These are phyloP conservation scores for Heteractis magnifica DNA, from an alignment of 92 coral and sea anemone species.

Conservation along the genomic window DNA sequence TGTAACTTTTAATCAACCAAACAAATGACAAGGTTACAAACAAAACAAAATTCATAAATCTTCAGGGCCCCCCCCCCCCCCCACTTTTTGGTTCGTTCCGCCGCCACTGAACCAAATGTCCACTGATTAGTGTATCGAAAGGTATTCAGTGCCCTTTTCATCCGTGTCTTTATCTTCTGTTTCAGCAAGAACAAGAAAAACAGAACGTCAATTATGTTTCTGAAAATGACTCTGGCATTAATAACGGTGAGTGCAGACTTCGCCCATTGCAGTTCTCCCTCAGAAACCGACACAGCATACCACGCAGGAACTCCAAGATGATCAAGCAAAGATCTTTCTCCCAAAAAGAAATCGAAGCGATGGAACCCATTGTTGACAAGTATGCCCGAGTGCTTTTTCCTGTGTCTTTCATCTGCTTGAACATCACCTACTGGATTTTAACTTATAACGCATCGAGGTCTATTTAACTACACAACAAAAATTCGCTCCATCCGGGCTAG, in stretches of 20 bases:
- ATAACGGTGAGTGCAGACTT: slow-evolving; percentile 35
- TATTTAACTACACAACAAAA: not conserved
- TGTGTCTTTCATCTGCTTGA: slow-evolving; percentile 63
- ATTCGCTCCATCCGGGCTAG: too few relatives aligned
- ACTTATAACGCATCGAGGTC: slow-evolving; percentile 47
- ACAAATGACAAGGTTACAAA: too few relatives aligned
- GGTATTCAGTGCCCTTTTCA: not conserved
- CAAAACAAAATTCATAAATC: too few relatives aligned
- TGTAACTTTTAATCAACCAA: too few relatives aligned
- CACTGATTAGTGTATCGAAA: not conserved
- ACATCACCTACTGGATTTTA: slow-evolving; percentile 67
- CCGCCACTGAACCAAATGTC: too few relatives aligned
- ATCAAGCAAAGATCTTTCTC: slow-evolving; percentile 70
- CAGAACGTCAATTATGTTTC: slow-evolving; percentile 34
- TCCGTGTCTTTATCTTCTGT: not conserved
- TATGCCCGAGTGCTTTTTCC: slow-evolving; percentile 75
- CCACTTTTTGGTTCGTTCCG: too few relatives aligned
- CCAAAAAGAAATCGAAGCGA: slow-evolving; percentile 70
- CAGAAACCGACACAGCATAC: slow-evolving; percentile 19
- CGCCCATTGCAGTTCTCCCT: slow-evolving; percentile 37
- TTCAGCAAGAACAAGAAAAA: slow-evolving; percentile 50
- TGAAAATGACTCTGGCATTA: slow-evolving; percentile 24
- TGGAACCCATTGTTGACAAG: slow-evolving; percentile 66
- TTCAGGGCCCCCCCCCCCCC: too few relatives aligned
- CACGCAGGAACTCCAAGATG: slow-evolving; percentile 10